These are phyloP conservation scores for Mastigias papua DNA, from an alignment of 30 jellyfish, hydroid and myxozoan species.

Conservation along the genomic window DNA sequence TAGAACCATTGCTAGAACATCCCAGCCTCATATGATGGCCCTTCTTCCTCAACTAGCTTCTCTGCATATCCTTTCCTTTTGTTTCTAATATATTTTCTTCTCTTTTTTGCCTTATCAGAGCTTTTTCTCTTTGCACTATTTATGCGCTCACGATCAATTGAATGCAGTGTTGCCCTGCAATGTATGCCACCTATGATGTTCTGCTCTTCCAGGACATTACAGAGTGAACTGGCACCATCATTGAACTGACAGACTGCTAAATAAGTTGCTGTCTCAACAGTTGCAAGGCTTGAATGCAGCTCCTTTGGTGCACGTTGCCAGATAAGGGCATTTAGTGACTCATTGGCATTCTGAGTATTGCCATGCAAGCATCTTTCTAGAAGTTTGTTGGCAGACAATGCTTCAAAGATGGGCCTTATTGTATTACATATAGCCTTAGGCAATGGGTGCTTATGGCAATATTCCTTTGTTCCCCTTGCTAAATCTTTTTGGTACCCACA, in stretches of 20 bases:
- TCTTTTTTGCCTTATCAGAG: background rate
- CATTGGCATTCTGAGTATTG: too few species aligned
- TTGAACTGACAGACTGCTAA: background rate
- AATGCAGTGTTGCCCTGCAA: background rate
- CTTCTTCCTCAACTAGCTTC: background rate
- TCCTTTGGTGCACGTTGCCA: constrained; percentile 24
- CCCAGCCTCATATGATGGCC: background rate
- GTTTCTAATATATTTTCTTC: background rate
- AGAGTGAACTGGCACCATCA: constrained; percentile 5
- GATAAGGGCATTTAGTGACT: constrained; percentile 1
- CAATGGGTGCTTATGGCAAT: background rate
- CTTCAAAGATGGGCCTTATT: constrained; percentile 9
- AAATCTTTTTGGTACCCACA: background rate
- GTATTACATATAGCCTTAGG: constrained; percentile 1
- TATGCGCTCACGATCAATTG: background rate
- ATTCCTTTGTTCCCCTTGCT: background rate
- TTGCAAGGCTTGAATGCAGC: constrained; percentile 1
- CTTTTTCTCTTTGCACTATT: background rate
- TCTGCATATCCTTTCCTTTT: background rate
- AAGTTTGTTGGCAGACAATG: background rate
- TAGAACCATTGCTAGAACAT: background rate
- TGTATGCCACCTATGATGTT: background rate
- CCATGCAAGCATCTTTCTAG: constrained; percentile 24
- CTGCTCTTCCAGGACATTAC: background rate
- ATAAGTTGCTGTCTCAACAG: constrained; percentile 9